Evolutionary conservation across 2,113 vertebrate genomes (phyloP).

Genomic region (Cephalophus harveyi): DNA sequence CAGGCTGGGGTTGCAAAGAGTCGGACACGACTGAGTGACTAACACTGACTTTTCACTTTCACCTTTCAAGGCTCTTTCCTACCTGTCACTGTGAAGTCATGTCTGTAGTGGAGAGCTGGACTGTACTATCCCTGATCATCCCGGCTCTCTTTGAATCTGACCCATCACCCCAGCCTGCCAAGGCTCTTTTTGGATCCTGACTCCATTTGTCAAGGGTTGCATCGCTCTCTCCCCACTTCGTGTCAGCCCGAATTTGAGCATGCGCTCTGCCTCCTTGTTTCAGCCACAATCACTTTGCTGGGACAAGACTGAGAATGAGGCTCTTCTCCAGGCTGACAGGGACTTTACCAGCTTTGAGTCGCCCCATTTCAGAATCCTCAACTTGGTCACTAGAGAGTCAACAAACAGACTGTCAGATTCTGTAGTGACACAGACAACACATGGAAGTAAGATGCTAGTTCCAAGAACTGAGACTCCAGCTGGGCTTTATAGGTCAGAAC

Average conservation of each 20-base stretch:
- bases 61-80: not conserved
- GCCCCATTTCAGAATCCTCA: not conserved
- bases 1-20: not conserved
- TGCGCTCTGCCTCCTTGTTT: not conserved
- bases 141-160: not conserved
- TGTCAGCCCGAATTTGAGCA: not conserved
- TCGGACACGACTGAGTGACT: not conserved
- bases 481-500: not conserved
- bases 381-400: not conserved
- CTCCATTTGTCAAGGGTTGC: not conserved
- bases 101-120: not conserved
- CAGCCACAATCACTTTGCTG: not conserved
- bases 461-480: not conserved
- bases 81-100: accelerated
- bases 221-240: accelerated
- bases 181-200: not conserved
- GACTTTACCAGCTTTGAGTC: not conserved
- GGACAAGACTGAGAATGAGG: not conserved
- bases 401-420: not conserved
- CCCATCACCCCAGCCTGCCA: not conserved
- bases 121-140: not conserved
- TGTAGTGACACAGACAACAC: not conserved
- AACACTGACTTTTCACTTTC: not conserved
- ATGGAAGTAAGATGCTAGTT: not conserved
- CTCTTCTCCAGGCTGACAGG: not conserved